A percentile compares a stretch with the other conserved stretches of the same genome.
Conservation (phyloP, 2,797 vertebrate species). For the Heterohyrax brucei region DNA sequence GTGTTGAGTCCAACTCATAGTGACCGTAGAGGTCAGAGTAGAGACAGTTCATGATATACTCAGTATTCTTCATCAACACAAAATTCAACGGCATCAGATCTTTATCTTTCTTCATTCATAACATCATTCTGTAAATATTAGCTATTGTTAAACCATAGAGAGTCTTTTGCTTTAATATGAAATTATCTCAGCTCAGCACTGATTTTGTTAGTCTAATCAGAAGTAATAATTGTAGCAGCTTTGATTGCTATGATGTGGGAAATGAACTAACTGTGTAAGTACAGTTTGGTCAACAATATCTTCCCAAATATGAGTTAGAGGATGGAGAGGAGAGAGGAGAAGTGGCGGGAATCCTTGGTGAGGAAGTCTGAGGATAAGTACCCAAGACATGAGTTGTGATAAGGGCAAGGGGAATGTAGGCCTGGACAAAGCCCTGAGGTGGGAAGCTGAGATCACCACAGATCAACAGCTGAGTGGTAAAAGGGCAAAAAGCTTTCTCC, state of each 20-base stretch:
- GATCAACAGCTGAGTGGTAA: too few relatives aligned
- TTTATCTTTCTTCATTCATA: too few relatives aligned
- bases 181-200: neutral
- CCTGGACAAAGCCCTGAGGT: neutral
- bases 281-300: neutral
- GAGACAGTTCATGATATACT: too few relatives aligned
- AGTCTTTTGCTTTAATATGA: conserved; percentile 28
- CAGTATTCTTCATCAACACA: too few relatives aligned
- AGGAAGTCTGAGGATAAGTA: neutral
- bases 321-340: neutral
- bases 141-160: conserved; percentile 7
- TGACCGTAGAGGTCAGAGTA: too few relatives aligned
- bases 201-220: conserved; percentile 26
- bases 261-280: conserved; percentile 29
- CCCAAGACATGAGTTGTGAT: neutral
- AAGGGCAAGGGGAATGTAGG: neutral
- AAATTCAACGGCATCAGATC: too few relatives aligned
- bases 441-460: rapidly evolving
- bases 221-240: neutral
- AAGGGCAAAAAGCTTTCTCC: neutral
- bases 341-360: neutral
- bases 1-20: too few relatives aligned
- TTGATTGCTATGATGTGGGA: conserved; percentile 8
- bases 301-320: neutral
- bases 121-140: neutral